Evolutionary conservation across 2,113 vertebrate species (phyloP).

Genomic region (Notiomystis cincta): DNA sequence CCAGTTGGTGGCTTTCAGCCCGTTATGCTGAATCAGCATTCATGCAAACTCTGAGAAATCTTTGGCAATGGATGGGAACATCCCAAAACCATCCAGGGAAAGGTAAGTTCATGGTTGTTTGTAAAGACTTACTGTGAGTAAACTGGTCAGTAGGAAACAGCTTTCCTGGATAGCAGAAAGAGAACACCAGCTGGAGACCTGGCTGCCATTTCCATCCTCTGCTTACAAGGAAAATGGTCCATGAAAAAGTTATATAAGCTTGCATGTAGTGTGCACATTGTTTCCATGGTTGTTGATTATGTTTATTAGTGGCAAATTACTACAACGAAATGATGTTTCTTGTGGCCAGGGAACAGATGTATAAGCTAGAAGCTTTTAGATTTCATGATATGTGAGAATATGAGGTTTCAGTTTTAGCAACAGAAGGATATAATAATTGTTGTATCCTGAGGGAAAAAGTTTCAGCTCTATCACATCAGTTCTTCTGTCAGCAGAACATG

Average conservation of each 20-base stretch:
- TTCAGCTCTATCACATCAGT: neutral
- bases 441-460: neutral
- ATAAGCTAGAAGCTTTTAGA: neutral
- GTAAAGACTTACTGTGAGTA: neutral
- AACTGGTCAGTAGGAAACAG: neutral
- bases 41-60: neutral
- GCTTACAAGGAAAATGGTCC: neutral
- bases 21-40: neutral
- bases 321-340: neutral
- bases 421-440: neutral
- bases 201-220: neutral
- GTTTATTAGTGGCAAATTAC: neutral
- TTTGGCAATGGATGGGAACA: neutral
- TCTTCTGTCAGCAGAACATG: neutral
- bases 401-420: neutral
- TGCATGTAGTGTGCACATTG: neutral
- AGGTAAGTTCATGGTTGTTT: neutral
- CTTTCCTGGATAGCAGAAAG: neutral
- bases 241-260: neutral
- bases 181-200: neutral
- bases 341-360: neutral
- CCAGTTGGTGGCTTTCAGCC: neutral
- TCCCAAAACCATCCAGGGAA: neutral
- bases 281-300: neutral
- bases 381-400: neutral